phyloP scores from a whole-genome alignment of 2,797 vertebrate species.

The Margarornis squamiger region DNA sequence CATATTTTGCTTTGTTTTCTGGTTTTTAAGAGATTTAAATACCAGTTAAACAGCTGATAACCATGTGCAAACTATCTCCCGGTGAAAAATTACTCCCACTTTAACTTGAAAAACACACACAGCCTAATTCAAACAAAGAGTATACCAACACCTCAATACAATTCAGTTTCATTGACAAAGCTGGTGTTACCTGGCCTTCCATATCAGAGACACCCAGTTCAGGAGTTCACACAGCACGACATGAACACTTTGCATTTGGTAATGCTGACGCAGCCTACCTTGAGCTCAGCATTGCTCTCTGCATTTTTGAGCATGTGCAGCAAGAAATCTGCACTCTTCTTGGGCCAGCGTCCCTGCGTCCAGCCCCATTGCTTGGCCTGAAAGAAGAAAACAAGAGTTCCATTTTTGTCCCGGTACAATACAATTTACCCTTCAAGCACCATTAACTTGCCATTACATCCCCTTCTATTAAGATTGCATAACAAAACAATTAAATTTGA shows the following conservation, averaged over 20 bases:
- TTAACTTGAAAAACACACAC: neutral
- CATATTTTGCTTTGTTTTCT: neutral
- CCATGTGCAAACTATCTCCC: neutral
- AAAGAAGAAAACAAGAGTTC: neutral
- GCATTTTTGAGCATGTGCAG: slow-evolving; percentile 98
- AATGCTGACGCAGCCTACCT: slow-evolving; percentile 73
- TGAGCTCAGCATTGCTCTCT: slow-evolving; percentile 96
- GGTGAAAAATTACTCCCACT: neutral
- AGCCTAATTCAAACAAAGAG: no score
- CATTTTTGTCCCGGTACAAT: neutral
- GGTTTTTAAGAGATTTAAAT: neutral
- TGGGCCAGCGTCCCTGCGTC: slow-evolving; percentile 98
- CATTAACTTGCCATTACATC: no score
- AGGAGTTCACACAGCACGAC: rapidly evolving
- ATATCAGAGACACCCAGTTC: rapidly evolving
- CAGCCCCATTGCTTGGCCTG: slow-evolving; percentile 96
- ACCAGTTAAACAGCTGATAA: neutral
- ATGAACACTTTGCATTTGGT: rapidly evolving
- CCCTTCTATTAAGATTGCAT: neutral
- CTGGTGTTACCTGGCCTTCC: neutral
- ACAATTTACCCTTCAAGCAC: rapidly evolving
- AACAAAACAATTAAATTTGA: neutral
- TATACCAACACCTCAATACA: neutral
- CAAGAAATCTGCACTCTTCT: slow-evolving; percentile 95
- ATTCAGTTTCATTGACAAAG: no score